A percentile compares a stretch with the other conserved stretches of the same genome.
These are phyloP conservation scores for Phthorimaea operculella DNA, from an alignment of 1,140 invertebrate species.

Conservation along the genomic window DNA sequence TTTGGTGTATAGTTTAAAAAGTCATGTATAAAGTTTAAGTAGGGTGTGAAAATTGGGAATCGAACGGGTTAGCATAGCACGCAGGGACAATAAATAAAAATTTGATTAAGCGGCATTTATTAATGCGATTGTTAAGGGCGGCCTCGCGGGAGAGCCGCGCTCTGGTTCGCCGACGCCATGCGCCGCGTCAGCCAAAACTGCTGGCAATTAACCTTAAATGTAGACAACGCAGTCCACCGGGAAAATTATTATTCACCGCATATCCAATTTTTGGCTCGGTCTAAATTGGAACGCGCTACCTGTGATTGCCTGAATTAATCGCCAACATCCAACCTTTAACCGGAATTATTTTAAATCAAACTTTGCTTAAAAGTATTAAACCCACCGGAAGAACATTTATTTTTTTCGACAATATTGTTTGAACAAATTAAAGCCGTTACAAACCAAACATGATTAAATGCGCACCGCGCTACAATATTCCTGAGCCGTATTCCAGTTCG, in stretches of 20 bases:
- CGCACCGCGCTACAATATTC: background rate
- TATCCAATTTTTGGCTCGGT: slow-evolving; percentile 58
- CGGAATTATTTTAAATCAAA: slow-evolving; percentile 16
- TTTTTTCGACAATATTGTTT: background rate
- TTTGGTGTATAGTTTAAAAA: too few relatives aligned
- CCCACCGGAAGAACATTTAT: background rate
- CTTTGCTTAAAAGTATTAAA: slow-evolving; percentile 5
- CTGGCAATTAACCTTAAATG: slow-evolving; percentile 66
- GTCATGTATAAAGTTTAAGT: too few relatives aligned
- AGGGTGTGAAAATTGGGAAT: background rate
- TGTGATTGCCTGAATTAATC: slow-evolving; percentile 52
- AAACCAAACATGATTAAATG: slow-evolving; percentile 2
- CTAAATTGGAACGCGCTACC: slow-evolving; percentile 53
- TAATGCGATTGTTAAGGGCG: slow-evolving; percentile 63
- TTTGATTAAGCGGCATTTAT: slow-evolving; percentile 61
- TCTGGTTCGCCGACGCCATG: slow-evolving; percentile 39
- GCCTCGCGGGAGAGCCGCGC: slow-evolving; percentile 52
- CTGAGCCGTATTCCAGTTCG: background rate
- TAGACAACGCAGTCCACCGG: slow-evolving; percentile 62
- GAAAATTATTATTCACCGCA: slow-evolving; percentile 63
- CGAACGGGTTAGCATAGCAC: background rate
- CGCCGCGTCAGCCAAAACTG: slow-evolving; percentile 62
- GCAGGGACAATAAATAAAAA: slow-evolving; percentile 42
- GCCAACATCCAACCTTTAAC: slow-evolving; percentile 19
- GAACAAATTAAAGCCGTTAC: background rate